Conservation (phyloP, 2,113 vertebrate species). For the Lipotes vexillifer region DNA sequence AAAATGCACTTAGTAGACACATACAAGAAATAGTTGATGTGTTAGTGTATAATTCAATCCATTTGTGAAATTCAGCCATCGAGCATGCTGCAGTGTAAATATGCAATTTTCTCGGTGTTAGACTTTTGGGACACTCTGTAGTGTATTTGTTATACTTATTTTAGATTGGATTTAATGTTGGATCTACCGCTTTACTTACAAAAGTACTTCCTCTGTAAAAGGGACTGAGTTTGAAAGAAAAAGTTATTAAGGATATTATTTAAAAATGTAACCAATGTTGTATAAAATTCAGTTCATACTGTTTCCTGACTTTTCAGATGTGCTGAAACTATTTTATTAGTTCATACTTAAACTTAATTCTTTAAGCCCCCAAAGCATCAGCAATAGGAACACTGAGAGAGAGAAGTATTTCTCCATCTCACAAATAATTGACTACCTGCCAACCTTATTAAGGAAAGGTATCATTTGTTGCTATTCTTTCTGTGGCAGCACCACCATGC, state of each 20-base stretch:
- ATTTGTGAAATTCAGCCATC: not conserved
- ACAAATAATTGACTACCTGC: not conserved
- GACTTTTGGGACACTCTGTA: not conserved
- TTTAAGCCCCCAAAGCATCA: not conserved
- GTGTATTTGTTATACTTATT: not conserved
- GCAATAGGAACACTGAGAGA: not conserved
- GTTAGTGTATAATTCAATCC: not conserved
- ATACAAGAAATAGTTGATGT: not conserved
- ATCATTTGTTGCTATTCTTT: not conserved
- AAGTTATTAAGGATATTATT: not conserved
- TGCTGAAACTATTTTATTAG: not conserved
- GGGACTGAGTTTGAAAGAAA: not conserved
- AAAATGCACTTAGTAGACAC: not conserved
- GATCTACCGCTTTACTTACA: not conserved
- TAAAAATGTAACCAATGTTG: not conserved
- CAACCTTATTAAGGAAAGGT: not conserved
- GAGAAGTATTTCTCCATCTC: not conserved
- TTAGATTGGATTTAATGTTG: not conserved
- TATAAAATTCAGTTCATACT: not conserved
- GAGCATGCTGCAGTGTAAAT: not conserved
- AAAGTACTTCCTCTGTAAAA: not conserved
- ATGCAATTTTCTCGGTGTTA: not conserved
- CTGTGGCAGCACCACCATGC: fast-evolving
- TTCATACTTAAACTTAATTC: not conserved
- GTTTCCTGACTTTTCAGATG: not conserved